Evolutionary conservation across 2,113 vertebrate genomes (phyloP).

Genomic region (Marcusenius ussheri): DNA sequence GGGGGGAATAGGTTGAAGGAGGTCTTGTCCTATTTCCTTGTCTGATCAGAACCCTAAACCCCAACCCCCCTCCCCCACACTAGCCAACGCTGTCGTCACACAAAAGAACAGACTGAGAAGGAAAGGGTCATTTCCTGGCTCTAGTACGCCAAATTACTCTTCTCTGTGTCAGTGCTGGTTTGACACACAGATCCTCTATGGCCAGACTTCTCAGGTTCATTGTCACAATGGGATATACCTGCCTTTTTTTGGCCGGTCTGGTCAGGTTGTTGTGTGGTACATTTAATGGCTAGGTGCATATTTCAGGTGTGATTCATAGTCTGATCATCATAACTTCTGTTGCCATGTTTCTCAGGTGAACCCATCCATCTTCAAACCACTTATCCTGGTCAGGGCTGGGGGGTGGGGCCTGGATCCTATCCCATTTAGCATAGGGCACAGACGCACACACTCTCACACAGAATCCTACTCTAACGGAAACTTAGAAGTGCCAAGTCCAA

Average conservation of each 20-base stretch:
- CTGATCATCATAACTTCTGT: background rate
- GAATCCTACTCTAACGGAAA: background rate
- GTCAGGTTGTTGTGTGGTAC: background rate
- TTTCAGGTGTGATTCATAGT: background rate
- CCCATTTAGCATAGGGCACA: background rate
- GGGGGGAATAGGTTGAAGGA: conserved; percentile 40
- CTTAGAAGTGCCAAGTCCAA: background rate
- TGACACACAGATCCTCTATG: background rate
- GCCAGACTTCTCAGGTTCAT: background rate
- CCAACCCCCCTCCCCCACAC: conserved; percentile 64
- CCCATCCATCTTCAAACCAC: background rate
- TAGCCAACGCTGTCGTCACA: conserved; percentile 57
- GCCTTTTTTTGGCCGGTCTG: background rate
- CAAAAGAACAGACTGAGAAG: conserved; percentile 1
- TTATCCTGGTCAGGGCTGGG: background rate
- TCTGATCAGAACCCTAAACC: conserved; percentile 68
- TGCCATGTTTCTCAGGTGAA: background rate
- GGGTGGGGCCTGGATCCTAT: background rate
- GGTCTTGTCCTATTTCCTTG: conserved; percentile 65
- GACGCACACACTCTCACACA: background rate
- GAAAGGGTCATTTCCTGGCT: background rate
- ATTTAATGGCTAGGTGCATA: background rate
- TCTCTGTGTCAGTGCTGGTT: background rate
- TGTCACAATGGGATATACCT: background rate
- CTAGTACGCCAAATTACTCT: background rate